These are phyloP conservation scores for Drosophila paramelanica DNA, from an alignment of 2,888 invertebrate species.

Conservation along the genomic window DNA sequence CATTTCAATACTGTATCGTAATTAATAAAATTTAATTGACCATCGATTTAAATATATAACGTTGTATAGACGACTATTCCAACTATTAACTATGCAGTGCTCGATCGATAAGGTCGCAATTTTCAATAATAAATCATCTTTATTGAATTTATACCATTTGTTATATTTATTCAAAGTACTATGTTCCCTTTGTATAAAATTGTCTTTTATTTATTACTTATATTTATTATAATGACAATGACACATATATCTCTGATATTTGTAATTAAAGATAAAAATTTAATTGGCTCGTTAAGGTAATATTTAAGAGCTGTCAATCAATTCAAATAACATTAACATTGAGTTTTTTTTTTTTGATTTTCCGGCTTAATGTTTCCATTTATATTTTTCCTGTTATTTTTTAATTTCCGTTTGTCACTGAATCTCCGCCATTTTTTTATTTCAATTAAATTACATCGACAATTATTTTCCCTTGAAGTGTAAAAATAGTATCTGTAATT, in stretches of 20 bases:
- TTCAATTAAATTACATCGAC: constrained; percentile 1
- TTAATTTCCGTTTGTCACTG: not conserved
- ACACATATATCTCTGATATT: no score
- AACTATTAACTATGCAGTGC: no score
- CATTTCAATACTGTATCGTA: no score
- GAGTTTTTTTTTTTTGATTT: not conserved
- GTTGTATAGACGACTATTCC: no score
- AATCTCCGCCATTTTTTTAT: not conserved
- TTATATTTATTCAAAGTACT: not conserved
- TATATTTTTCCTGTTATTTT: not conserved
- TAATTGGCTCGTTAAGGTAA: no score
- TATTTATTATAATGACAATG: no score
- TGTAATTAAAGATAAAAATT: no score
- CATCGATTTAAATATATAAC: no score
- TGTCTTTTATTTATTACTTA: no score
- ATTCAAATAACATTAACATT: not conserved
- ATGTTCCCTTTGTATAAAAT: no score
- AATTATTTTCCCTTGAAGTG: constrained; percentile 8
- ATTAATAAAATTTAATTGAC: no score
- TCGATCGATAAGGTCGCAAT: not conserved
- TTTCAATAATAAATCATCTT: not conserved
- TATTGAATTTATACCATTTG: no score
- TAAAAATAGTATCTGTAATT: constrained; percentile 3
- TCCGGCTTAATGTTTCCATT: not conserved
- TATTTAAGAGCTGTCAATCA: not conserved